Conservation (phyloP, 2,888 invertebrate species). For the Leptinotarsa juncta region DNA sequence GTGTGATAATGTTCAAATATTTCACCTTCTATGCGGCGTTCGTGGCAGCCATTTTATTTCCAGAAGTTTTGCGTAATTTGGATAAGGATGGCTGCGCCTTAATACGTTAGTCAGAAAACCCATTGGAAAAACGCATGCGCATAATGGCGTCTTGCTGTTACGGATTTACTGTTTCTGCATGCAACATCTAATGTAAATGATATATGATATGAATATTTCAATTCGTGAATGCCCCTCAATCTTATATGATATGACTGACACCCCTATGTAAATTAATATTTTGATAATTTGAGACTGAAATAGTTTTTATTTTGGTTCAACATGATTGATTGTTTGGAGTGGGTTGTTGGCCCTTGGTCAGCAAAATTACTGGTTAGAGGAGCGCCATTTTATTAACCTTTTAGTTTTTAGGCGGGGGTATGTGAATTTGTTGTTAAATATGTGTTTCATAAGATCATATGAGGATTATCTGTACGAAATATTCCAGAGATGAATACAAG, state of each 20-base stretch:
- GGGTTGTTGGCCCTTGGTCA: slow-evolving; percentile 19
- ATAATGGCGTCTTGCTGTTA: not conserved
- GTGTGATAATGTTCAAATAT: too few species aligned
- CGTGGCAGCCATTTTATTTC: too few species aligned
- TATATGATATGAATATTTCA: not conserved
- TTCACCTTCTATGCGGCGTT: too few species aligned
- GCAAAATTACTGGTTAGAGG: slow-evolving; percentile 34
- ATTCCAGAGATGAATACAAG: slow-evolving; percentile 42
- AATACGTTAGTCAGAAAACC: too few species aligned
- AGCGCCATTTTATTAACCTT: slow-evolving; percentile 66
- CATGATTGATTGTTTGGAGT: not conserved
- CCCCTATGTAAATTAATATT: not conserved
- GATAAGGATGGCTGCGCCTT: too few species aligned
- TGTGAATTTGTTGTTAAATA: slow-evolving; percentile 55
- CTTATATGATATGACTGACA: not conserved
- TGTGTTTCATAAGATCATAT: slow-evolving; percentile 45
- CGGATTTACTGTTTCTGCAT: not conserved
- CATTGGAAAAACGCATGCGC: not conserved
- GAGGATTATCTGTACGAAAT: slow-evolving; percentile 34
- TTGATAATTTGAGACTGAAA: not conserved
- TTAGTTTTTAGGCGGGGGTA: slow-evolving; percentile 65
- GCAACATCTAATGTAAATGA: too few species aligned
- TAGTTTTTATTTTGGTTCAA: not conserved
- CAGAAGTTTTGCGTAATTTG: too few species aligned
- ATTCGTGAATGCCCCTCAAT: not conserved